Percentiles rank a stretch among this genome's conserved stretches.
These are phyloP conservation scores for Amazona vittata DNA, from an alignment of 2,113 vertebrate species.

Conservation along the genomic window DNA sequence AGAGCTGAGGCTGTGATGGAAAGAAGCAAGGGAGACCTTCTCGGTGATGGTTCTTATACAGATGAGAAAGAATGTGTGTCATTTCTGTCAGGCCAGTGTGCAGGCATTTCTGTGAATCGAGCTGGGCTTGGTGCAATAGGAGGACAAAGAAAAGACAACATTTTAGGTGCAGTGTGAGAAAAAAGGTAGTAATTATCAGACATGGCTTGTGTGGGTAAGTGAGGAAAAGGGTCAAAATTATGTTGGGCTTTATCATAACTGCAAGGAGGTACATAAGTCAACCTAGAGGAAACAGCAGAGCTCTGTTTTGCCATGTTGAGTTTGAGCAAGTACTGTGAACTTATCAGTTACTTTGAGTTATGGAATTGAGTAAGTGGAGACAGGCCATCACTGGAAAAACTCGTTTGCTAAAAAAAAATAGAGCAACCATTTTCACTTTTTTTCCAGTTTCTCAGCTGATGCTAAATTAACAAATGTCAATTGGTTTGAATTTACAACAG, in stretches of 20 bases:
- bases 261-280: not conserved
- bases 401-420: not conserved
- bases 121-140: not conserved
- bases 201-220: not conserved
- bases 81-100: not conserved
- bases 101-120: not conserved
- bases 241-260: not conserved
- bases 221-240: not conserved
- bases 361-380: not conserved
- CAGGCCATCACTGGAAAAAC: not conserved
- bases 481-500: not conserved
- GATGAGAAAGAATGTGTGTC: not conserved
- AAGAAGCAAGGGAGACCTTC: not conserved
- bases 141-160: not conserved
- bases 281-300: not conserved
- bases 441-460: not conserved
- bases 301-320: not conserved
- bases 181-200: not conserved
- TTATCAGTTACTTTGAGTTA: not conserved
- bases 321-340: not conserved
- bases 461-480: not conserved
- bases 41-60: not conserved
- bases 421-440: not conserved
- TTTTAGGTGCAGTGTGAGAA: not conserved
- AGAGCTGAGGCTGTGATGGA: not conserved